Evolutionary conservation across 2,888 invertebrate species (phyloP).

Genomic region (Nyleta sp.): DNA sequence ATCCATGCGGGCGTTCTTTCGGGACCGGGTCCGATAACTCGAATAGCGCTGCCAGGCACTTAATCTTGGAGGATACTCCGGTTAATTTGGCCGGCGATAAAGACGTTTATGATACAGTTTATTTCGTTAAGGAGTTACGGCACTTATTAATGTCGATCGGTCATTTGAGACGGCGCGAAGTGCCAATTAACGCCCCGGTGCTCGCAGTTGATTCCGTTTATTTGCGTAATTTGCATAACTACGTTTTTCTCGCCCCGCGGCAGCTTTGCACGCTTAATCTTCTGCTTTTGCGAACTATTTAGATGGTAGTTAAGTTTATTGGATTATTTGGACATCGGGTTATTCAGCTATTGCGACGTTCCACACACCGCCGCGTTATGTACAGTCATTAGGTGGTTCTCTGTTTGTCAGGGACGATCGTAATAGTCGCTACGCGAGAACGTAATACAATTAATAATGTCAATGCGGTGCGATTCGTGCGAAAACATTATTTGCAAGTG

Average conservation of each 20-base stretch:
- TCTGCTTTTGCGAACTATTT: slow-evolving; percentile 22
- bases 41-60: no score
- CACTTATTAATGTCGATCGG: slow-evolving; percentile 34
- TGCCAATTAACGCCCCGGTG: slow-evolving; percentile 19
- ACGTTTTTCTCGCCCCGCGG: slow-evolving; percentile 6
- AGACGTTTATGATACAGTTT: slow-evolving; percentile 43
- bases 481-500: no score
- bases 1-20: no score
- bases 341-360: slow-evolving; percentile 20
- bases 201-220: slow-evolving; percentile 3
- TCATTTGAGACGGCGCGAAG: slow-evolving; percentile 9
- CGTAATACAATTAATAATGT: slow-evolving; percentile 21
- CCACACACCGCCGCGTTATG: slow-evolving; percentile 10
- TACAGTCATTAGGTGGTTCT: slow-evolving; percentile 32
- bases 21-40: no score
- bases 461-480: background rate
- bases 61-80: background rate
- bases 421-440: slow-evolving; percentile 13
- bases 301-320: slow-evolving; percentile 32
- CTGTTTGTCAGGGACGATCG: slow-evolving; percentile 7
- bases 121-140: slow-evolving; percentile 26
- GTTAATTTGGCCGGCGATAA: slow-evolving; percentile 29
- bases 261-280: slow-evolving; percentile 18
- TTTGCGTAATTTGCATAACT: slow-evolving; percentile 36
- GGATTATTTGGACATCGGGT: slow-evolving; percentile 38